These are phyloP conservation scores for Uria aalge DNA, from an alignment of 2,113 vertebrate genomes.

Conservation along the genomic window DNA sequence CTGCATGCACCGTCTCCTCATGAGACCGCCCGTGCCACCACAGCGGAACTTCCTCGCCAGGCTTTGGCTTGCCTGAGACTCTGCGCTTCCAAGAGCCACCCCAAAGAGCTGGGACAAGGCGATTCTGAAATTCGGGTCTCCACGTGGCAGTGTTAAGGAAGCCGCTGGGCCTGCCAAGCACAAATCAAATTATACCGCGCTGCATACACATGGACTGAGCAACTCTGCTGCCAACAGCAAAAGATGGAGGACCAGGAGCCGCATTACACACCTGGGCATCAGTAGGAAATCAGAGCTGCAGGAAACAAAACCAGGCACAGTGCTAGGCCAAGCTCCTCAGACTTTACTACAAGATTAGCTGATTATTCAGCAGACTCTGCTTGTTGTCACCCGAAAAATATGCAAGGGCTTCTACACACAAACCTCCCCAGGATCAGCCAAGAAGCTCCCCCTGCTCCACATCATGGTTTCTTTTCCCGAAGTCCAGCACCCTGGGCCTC, in stretches of 20 bases:
- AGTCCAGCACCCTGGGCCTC: background rate
- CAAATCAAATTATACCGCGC: background rate
- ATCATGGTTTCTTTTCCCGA: background rate
- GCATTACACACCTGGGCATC: constrained; percentile 10
- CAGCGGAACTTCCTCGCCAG: background rate
- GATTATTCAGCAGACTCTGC: background rate
- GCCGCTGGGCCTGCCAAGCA: background rate
- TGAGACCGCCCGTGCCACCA: rapidly evolving
- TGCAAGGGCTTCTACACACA: background rate
- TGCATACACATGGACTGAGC: background rate
- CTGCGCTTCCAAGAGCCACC: background rate
- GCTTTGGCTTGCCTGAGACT: background rate
- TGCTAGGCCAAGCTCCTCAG: background rate
- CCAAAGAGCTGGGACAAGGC: background rate
- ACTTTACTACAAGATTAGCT: background rate
- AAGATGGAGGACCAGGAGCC: background rate
- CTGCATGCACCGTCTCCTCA: rapidly evolving
- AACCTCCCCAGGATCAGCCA: background rate
- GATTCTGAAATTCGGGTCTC: background rate
- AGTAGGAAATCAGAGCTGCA: constrained; percentile 15
- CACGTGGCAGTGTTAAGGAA: background rate
- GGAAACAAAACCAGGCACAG: background rate
- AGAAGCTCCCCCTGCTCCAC: background rate
- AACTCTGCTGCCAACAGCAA: background rate
- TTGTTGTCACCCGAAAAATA: constrained; percentile 26